Base-by-base conservation (phyloP, 2,797 vertebrate genomes). In the Antrozous pallidus region DNA sequence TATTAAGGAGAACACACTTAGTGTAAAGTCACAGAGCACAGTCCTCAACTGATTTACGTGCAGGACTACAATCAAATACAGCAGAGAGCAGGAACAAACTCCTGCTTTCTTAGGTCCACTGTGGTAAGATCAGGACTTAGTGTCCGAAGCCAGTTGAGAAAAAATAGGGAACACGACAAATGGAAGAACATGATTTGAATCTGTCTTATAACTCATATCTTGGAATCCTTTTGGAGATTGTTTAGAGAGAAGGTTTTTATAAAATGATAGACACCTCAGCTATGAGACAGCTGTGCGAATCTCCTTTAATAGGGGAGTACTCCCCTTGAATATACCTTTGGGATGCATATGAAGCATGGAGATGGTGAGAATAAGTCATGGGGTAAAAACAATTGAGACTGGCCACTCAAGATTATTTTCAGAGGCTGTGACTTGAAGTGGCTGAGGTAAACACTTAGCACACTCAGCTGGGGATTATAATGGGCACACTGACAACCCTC, bases 401-500 rank as follows among this genome's bases (percentile, higher is more conserved):
- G 0, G 1, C 69, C 61, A 20, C 47, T 85, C 61, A 86, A n/a
- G 2, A 22, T 80, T 88, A 61, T 36, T 73, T 87, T 83, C 94
- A 91, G 96, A 91, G 92, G 18, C 73, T 3, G 22, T 6, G 11
- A 78, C 94, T 89, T 31, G 40, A 93, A 96, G 97, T 92, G 51
- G 31, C 93, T 92, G 96, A 93, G 96, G 73, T 85, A 84, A 95
- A 95, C 10, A 0, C 83, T 95, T 94, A 96, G 92, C 86, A 4
- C 3, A 45, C 93, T 70, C 96, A 86, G 9, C 91, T 95, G 97
- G 95, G 96, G 94, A 95, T 88, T 93, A 91, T 88, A 97, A 96
- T 94, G 95, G 97, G 95, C 93, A 63, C 0, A 0, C 96, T 97
- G 97, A 97, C 97, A 98, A 95, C 93, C 94, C 96, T 85, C 47